phyloP scores from a whole-genome alignment of 2,113 vertebrate species.

The Mobula birostris region DNA sequence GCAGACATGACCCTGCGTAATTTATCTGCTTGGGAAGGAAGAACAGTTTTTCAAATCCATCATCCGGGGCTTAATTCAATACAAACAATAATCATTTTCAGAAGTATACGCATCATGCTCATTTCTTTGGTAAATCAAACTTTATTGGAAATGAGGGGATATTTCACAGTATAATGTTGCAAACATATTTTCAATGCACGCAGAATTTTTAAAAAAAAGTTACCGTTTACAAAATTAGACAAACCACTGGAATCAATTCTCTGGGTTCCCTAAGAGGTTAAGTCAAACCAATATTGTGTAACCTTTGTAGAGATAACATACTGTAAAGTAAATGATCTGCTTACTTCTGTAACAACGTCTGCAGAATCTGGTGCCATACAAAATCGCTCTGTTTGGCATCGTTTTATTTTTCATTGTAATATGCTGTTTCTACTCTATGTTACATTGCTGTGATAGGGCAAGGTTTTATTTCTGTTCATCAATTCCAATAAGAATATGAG shows the following conservation, averaged over 20 bases:
- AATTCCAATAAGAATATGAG: no score
- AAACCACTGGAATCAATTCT: background rate
- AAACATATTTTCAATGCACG: background rate
- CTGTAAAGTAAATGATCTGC: background rate
- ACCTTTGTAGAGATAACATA: background rate
- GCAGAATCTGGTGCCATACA: background rate
- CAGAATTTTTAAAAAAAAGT: background rate
- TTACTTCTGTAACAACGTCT: background rate
- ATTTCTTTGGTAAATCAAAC: background rate
- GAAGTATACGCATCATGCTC: background rate
- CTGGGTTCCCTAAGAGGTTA: background rate
- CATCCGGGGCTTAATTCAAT: background rate
- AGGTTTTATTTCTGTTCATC: background rate
- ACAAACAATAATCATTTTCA: conserved; percentile 18
- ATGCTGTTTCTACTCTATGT: background rate
- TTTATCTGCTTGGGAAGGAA: conserved; percentile 14
- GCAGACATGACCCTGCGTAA: conserved; percentile 21
- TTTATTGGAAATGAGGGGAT: background rate
- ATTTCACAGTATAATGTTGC: background rate
- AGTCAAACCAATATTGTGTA: background rate
- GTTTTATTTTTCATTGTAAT: background rate
- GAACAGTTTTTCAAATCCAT: conserved; percentile 4
- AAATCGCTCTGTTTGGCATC: background rate
- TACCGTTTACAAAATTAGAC: no score
- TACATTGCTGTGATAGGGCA: background rate